Percentiles rank a stretch among this genome's conserved stretches.
phyloP scores from a whole-genome alignment of 2,888 invertebrate genomes.

The Lymantria dispar region DNA sequence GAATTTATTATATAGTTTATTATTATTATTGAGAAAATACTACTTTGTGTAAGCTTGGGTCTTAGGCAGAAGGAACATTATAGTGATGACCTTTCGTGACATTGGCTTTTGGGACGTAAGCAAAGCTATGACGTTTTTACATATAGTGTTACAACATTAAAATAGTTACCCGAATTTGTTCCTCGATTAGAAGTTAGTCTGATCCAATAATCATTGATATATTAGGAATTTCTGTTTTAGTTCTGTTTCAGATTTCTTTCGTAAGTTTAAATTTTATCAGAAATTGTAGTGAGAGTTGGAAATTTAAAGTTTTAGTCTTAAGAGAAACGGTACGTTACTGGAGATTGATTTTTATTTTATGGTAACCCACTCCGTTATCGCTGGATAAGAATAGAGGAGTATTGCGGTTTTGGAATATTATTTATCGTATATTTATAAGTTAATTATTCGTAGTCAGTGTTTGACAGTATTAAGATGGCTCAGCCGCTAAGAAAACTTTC shows the following conservation, averaged over 20 bases:
- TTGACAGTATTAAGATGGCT: constrained; percentile 51
- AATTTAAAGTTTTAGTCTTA: neutral
- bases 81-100: constrained; percentile 47
- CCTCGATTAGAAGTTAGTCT: neutral
- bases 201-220: neutral
- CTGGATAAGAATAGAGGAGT: neutral
- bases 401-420: neutral
- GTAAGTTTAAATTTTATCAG: neutral
- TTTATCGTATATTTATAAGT: constrained; percentile 3
- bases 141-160: constrained; percentile 28
- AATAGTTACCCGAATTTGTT: neutral
- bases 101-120: constrained; percentile 32
- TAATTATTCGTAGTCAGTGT: constrained; percentile 17
- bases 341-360: neutral
- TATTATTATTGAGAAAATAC: no score
- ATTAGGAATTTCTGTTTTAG: neutral
- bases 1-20: no score
- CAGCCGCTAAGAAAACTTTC: constrained; percentile 59
- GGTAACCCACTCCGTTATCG: neutral
- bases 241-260: neutral
- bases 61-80: no score
- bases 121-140: constrained; percentile 7
- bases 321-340: neutral
- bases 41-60: no score
- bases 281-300: neutral